Evolutionary conservation across 1,140 invertebrate genomes (phyloP).

Genomic region (Zaprionus tsacasi): DNA sequence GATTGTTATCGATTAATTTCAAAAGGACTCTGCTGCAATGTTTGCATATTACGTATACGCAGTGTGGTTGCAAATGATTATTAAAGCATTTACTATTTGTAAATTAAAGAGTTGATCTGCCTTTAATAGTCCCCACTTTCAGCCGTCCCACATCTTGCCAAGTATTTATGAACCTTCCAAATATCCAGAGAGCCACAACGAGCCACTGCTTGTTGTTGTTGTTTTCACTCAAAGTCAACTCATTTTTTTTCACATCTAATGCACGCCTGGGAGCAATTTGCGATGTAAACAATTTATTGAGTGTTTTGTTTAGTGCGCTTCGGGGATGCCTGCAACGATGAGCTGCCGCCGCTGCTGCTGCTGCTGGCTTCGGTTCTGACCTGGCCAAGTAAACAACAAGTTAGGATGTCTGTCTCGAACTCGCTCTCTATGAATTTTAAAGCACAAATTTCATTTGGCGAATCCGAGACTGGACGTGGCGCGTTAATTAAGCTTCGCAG

Average conservation of each 20-base stretch:
- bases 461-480: constrained; percentile 13
- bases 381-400: constrained; percentile 41
- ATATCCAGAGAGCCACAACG: constrained; percentile 34
- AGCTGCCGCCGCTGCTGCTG: too few species aligned
- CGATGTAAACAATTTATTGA: constrained; percentile 83
- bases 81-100: too few species aligned
- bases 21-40: too few species aligned
- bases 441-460: constrained; percentile 62
- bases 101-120: too few species aligned
- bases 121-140: constrained; percentile 6
- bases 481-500: constrained; percentile 68
- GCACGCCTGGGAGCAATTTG: constrained; percentile 82
- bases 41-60: too few species aligned
- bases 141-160: neutral
- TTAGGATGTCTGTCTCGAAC: neutral
- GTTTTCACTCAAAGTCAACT: constrained; percentile 74
- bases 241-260: constrained; percentile 83
- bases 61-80: too few species aligned
- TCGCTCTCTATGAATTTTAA: constrained; percentile 56
- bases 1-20: too few species aligned
- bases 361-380: constrained; percentile 48
- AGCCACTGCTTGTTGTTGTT: constrained; percentile 24
- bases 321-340: constrained; percentile 61
- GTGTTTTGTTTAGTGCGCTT: constrained; percentile 80
- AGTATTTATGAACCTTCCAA: constrained; percentile 50